Conservation (phyloP, 1,140 invertebrate species). For the Diuraphis noxia region DNA sequence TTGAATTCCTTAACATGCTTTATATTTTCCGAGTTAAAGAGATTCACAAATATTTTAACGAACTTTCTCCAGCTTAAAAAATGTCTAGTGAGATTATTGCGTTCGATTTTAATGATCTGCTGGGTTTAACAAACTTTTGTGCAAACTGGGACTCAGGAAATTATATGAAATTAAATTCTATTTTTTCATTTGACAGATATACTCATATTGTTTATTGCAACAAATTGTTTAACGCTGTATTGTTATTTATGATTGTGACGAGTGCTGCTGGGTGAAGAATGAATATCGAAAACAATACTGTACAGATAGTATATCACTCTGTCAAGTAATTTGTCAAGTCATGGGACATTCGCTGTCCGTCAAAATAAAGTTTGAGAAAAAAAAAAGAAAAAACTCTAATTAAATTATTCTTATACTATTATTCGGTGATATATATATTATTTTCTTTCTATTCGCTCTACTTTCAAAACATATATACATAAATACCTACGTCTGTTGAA, state of each 20-base stretch:
- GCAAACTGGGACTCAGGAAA: not conserved
- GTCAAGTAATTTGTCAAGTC: not conserved
- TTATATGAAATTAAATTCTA: not conserved
- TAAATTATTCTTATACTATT: constrained; percentile 11
- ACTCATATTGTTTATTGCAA: not conserved
- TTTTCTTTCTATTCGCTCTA: constrained; percentile 15
- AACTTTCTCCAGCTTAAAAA: not conserved
- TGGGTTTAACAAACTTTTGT: not conserved
- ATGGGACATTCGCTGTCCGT: not conserved
- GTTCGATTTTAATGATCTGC: not conserved
- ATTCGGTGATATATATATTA: not conserved
- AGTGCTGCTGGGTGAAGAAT: not conserved
- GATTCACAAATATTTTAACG: not conserved
- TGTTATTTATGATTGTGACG: not conserved
- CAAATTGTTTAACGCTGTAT: constrained; percentile 1
- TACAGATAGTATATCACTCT: not conserved
- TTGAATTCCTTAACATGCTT: no score
- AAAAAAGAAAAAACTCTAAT: constrained; percentile 18
- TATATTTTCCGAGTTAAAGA: not conserved
- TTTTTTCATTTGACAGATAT: not conserved
- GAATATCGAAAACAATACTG: constrained; percentile 16
- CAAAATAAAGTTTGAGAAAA: not conserved
- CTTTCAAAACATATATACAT: not conserved
- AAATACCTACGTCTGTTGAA: not conserved
- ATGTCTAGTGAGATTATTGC: not conserved